Percentiles rank a stretch among this genome's conserved stretches.
phyloP scores from a whole-genome alignment of 2,797 vertebrate genomes.

The Ctenopoma kingsleyae region DNA sequence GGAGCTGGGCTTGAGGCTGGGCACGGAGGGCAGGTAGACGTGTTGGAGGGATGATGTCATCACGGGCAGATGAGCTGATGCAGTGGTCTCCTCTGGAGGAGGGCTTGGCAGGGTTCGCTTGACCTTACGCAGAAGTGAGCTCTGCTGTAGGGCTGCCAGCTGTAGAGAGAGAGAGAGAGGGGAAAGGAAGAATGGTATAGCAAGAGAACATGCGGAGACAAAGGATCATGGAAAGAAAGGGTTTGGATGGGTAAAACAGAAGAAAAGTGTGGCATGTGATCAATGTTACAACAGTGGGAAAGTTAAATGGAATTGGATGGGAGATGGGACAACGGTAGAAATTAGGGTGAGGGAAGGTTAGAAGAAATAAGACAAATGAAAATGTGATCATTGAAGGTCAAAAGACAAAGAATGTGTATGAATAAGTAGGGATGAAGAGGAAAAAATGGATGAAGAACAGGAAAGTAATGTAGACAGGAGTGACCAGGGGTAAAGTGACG shows the following conservation, averaged over 20 bases:
- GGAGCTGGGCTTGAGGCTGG: constrained; percentile 84
- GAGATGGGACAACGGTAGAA: background rate
- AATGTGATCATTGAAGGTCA: constrained; percentile 1
- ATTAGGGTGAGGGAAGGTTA: background rate
- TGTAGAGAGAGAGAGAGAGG: constrained; percentile 76
- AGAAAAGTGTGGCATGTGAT: constrained; percentile 9
- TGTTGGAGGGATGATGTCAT: constrained; percentile 91
- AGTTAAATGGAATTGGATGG: constrained; percentile 6
- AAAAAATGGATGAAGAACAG: background rate
- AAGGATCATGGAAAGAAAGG: constrained; percentile 30
- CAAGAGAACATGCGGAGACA: constrained; percentile 38
- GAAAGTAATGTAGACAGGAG: background rate
- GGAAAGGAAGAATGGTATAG: constrained; percentile 45
- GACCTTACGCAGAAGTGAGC: constrained; percentile 95
- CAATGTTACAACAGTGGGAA: constrained; percentile 11
- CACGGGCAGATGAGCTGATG: constrained; percentile 88
- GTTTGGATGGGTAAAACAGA: constrained; percentile 22
- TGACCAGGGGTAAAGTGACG: background rate
- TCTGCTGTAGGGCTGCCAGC: constrained; percentile 94
- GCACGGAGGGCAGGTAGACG: constrained; percentile 89
- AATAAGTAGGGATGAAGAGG: constrained; percentile 7
- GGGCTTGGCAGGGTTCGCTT: constrained; percentile 98
- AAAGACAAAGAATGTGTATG: background rate
- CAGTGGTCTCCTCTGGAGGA: constrained; percentile 92
- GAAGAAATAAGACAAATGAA: background rate